phyloP scores from a whole-genome alignment of 2,888 invertebrate genomes.

The Drosophila peninsularis region DNA sequence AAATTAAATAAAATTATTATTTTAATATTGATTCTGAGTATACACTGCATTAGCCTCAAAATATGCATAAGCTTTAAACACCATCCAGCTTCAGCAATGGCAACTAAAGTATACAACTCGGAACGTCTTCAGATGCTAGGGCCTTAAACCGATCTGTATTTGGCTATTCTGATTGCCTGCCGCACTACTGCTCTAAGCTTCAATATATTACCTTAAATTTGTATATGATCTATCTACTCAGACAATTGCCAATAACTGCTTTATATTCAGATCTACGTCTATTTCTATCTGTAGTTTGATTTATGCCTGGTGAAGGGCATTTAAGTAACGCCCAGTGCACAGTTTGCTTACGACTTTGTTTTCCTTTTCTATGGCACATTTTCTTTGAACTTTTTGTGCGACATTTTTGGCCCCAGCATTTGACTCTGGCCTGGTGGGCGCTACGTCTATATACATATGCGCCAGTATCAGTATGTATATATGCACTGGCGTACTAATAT shows the following conservation, averaged over 20 bases:
- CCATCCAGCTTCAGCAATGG: no score
- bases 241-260: neutral
- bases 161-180: neutral
- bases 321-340: conserved; percentile 43
- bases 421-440: conserved; percentile 41
- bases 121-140: neutral
- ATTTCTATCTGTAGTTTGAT: conserved; percentile 23
- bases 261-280: conserved; percentile 2
- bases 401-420: conserved; percentile 66
- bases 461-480: conserved; percentile 20
- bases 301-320: conserved; percentile 36
- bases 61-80: no score
- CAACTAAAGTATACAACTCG: no score
- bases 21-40: no score
- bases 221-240: neutral
- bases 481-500: conserved; percentile 35
- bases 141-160: neutral
- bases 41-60: no score
- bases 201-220: neutral
- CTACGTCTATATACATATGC: conserved; percentile 13
- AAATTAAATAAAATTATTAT: no score
- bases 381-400: conserved; percentile 53
- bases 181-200: neutral
- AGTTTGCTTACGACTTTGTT: conserved; percentile 39
- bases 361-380: conserved; percentile 37